These are phyloP conservation scores for Chelmon rostratus DNA, from an alignment of 2,797 vertebrate genomes.

Conservation along the genomic window DNA sequence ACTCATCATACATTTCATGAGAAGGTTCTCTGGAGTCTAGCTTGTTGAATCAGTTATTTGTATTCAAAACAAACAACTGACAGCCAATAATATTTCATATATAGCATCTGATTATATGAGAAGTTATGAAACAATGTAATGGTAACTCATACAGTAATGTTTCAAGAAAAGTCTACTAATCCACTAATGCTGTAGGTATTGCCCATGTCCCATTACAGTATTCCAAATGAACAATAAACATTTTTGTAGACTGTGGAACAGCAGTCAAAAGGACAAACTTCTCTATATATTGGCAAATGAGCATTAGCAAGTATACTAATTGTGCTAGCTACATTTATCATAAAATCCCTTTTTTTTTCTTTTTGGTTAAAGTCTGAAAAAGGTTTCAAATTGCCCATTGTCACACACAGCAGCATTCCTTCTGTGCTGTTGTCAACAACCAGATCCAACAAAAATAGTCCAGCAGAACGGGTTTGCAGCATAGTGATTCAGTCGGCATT, in stretches of 20 bases:
- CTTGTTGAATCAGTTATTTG: conserved; percentile 6
- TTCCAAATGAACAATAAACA: not conserved
- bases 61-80: not conserved
- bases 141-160: not conserved
- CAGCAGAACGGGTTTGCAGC: not conserved
- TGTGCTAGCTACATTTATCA: not conserved
- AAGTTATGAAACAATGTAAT: not conserved
- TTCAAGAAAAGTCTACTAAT: not conserved
- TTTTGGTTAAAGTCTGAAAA: not conserved
- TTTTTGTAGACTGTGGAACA: conserved; percentile 1
- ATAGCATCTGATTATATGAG: not conserved
- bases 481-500: not conserved
- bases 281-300: not conserved
- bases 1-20: not conserved
- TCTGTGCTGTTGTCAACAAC: not conserved
- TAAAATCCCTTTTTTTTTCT: not conserved
- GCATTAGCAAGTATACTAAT: not conserved
- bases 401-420: not conserved
- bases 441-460: not conserved
- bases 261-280: not conserved
- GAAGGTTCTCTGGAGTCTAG: not conserved
- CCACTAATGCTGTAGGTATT: not conserved
- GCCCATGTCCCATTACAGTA: not conserved
- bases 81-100: not conserved
- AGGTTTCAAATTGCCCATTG: not conserved